Evolutionary conservation across 2,888 invertebrate species (phyloP), one percentile per base, ranked within the genome.

Genomic region (Eudasyphora cyanicolor): DNA sequence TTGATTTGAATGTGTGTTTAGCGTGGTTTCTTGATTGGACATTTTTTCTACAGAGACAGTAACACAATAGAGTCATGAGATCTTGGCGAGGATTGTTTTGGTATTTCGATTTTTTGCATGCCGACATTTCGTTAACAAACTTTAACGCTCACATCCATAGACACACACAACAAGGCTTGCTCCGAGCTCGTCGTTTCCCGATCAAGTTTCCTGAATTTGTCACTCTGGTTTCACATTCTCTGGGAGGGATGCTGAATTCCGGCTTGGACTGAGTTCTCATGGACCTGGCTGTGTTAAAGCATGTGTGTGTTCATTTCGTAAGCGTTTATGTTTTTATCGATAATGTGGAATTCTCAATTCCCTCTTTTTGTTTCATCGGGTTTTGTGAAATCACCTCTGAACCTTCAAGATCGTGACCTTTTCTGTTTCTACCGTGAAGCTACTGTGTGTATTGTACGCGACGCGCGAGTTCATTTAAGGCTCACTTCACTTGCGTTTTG

Each of bases 301-400:
- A 51, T 57, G 86, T 81, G 75, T 82, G 85, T 85, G 82, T 85
- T 71, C 84, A 80, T 86, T 85, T 82, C 76, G 82, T 74, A 82
- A 84, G 83, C 85, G 85, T 81, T 84, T 76, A 78, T 51, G 84
- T 81, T 81, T 78, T 35, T 78, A 77, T 84, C 71, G 17, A 76
- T 81, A 84, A 84, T 84, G 83, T 84, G 78, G 35, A 38, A 62
- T 62, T 62, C 32, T 62, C 79, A 76, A 29, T 42, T 60, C n/a
- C 10, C 21, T 73, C n/a, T n/a, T n/a, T n/a, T n/a, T n/a, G n/a
- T 57, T 73, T 64, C 14, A 64, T 75, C 84, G 67, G 67, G n/a
- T 57, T 78, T 74, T 71, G 76, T 19, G 71, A 85, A 86, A 88
- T 88, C 87, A 87, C 87, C 86, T 88, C 85, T 87, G 86, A 87